Conservation (phyloP, 2,797 vertebrate species). For the Selene dorsalis region DNA sequence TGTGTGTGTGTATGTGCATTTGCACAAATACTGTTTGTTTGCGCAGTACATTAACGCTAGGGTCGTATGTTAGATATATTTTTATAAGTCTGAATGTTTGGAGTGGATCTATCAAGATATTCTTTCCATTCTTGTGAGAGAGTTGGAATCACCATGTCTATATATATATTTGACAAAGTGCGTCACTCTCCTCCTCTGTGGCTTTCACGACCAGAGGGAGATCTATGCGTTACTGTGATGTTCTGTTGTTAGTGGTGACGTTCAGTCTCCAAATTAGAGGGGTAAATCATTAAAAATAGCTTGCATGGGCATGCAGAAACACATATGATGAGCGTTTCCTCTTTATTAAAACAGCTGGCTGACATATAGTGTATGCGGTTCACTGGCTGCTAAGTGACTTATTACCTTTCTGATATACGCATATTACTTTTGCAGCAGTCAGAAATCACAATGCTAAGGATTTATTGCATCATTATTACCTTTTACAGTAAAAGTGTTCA, state of each 20-base stretch:
- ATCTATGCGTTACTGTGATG: constrained; percentile 63
- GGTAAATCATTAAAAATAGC: constrained; percentile 74
- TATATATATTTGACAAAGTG: constrained; percentile 71
- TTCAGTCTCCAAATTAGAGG: constrained; percentile 77
- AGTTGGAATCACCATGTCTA: constrained; percentile 72
- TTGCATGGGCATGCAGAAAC: constrained; percentile 70
- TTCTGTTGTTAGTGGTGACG: constrained; percentile 80
- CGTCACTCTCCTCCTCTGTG: constrained; percentile 73
- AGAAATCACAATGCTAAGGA: background rate
- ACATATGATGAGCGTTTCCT: constrained; percentile 56
- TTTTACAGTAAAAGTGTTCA: background rate
- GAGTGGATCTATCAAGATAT: constrained; percentile 71
- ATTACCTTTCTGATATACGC: constrained; percentile 16
- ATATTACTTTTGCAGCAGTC: constrained; percentile 22
- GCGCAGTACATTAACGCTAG: constrained; percentile 24
- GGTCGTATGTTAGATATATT: constrained; percentile 10
- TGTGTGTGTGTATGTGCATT: too few species aligned
- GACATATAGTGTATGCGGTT: constrained; percentile 27
- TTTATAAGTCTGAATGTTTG: constrained; percentile 35
- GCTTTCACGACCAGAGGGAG: constrained; percentile 64
- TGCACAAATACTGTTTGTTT: too few species aligned
- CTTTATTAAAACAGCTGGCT: constrained; percentile 57
- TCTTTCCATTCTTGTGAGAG: constrained; percentile 69
- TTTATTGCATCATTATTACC: background rate
- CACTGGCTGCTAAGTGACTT: constrained; percentile 30